phyloP scores from a whole-genome alignment of 2,113 vertebrate species.

The Elachura formosa region DNA sequence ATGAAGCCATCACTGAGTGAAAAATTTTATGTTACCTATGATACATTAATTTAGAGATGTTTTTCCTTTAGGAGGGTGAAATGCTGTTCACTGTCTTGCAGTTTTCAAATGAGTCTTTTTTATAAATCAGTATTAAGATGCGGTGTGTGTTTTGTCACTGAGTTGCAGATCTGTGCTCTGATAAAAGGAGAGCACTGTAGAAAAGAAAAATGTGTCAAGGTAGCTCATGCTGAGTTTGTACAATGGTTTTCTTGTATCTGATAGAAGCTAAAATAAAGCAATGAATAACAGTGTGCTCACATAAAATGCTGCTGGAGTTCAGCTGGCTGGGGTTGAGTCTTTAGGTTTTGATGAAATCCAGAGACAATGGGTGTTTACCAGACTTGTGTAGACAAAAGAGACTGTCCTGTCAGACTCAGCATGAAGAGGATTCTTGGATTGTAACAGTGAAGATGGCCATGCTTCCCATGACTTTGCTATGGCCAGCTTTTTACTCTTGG shows the following conservation, averaged over 20 bases:
- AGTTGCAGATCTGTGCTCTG: not conserved
- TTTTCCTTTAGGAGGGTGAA: not conserved
- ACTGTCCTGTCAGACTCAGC: not conserved
- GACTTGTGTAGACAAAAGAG: not conserved
- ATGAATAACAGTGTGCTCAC: not conserved
- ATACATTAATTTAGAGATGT: not conserved
- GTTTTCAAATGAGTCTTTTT: not conserved
- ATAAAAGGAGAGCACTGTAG: not conserved
- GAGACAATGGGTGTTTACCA: not conserved
- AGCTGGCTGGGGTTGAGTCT: not conserved
- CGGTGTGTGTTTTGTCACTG: not conserved
- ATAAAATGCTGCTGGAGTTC: not conserved
- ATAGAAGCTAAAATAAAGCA: not conserved
- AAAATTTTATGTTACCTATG: not conserved
- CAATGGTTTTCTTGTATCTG: not conserved
- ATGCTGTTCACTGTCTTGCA: not conserved
- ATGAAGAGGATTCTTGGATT: not conserved
- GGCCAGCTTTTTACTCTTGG: not conserved
- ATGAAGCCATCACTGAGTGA: not conserved
- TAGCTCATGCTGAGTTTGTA: not conserved
- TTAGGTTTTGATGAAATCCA: not conserved
- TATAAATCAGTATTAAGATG: not conserved
- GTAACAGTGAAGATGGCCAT: rapidly evolving
- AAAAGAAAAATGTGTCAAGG: not conserved
- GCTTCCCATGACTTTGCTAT: not conserved